These are phyloP conservation scores for Oncopeltus fasciatus DNA, from an alignment of 1,140 invertebrate genomes.

Conservation along the genomic window DNA sequence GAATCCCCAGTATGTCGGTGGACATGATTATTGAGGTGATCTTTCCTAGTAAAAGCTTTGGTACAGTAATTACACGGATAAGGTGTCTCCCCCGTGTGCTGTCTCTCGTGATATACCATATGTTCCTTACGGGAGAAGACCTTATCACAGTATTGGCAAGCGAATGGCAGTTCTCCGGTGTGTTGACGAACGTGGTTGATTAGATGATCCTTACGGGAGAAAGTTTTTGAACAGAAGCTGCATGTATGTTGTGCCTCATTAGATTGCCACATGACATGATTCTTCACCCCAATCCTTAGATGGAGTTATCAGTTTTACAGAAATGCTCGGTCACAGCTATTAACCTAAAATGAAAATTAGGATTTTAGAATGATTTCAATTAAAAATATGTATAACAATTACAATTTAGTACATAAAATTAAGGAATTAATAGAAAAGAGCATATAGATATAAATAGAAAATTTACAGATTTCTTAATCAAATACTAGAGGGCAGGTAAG, in stretches of 20 bases:
- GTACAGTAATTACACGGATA: constrained; percentile 67
- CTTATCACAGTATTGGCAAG: constrained; percentile 68
- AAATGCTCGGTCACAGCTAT: too few species aligned
- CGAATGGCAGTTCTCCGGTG: constrained; percentile 69
- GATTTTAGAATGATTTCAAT: too few species aligned
- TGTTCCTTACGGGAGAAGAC: constrained; percentile 71
- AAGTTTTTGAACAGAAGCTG: constrained; percentile 69
- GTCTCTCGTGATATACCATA: constrained; percentile 63
- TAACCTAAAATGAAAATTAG: too few species aligned
- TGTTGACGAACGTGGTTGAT: constrained; percentile 57
- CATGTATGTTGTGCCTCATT: constrained; percentile 75
- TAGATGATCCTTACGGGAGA: constrained; percentile 67
- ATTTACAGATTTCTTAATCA: too few species aligned
- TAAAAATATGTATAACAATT: too few species aligned
- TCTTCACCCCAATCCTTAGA: constrained; percentile 23
- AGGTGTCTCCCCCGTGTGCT: constrained; percentile 68
- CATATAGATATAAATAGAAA: too few species aligned
- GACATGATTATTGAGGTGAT: constrained; percentile 65
- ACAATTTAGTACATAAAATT: too few species aligned
- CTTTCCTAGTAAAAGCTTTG: constrained; percentile 68
- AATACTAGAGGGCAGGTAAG: too few species aligned
- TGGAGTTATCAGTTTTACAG: too few species aligned
- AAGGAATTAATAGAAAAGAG: too few species aligned
- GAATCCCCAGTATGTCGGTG: constrained; percentile 56
- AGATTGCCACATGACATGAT: constrained; percentile 58